phyloP scores from a whole-genome alignment of 1,140 invertebrate genomes.

The Limonius californicus region DNA sequence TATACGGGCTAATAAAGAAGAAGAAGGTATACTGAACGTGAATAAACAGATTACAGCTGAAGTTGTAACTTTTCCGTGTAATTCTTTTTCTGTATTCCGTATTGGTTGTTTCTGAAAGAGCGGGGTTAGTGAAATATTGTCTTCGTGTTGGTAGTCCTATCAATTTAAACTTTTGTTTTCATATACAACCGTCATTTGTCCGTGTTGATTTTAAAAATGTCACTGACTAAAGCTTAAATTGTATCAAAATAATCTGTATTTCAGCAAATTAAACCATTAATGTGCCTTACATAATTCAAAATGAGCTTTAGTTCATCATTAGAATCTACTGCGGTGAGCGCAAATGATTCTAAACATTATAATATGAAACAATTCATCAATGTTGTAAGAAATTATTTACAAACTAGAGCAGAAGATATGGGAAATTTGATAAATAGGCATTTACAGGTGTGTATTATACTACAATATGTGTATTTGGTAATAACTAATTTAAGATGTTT shows the following conservation, averaged over 20 bases:
- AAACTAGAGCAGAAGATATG: constrained; percentile 47
- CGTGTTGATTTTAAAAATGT: background rate
- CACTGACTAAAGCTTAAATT: background rate
- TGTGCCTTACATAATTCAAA: too few relatives aligned
- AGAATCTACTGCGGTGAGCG: background rate
- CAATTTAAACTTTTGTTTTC: too few relatives aligned
- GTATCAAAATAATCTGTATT: background rate
- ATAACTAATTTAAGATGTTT: background rate
- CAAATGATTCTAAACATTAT: constrained; percentile 30
- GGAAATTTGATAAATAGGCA: constrained; percentile 48
- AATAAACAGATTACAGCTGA: too few relatives aligned
- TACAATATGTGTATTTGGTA: background rate
- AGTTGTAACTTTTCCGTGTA: too few relatives aligned
- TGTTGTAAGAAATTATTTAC: constrained; percentile 46
- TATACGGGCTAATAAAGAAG: too few relatives aligned
- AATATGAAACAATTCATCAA: constrained; percentile 49
- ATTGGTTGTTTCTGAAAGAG: too few relatives aligned
- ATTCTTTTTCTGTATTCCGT: too few relatives aligned
- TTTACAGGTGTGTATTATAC: constrained; percentile 44
- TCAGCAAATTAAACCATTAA: background rate
- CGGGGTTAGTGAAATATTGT: too few relatives aligned
- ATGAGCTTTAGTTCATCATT: background rate
- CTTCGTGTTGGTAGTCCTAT: too few relatives aligned
- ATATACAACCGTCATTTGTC: too few relatives aligned
- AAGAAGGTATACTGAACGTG: too few relatives aligned